Evolutionary conservation across 2,113 vertebrate species (phyloP).

Genomic region (Crotalus viridis): DNA sequence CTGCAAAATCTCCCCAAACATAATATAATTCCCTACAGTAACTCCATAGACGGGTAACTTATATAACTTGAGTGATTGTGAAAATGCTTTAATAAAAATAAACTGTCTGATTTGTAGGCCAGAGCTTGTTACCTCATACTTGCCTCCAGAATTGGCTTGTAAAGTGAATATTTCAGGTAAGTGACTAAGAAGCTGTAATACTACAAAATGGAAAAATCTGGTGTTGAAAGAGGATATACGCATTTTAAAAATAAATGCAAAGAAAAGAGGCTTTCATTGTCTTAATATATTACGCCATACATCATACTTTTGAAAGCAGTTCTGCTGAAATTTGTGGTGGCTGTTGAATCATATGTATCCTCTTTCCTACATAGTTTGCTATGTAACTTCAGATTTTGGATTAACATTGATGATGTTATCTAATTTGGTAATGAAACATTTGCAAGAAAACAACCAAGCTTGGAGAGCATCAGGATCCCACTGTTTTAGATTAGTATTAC

Average conservation of each 20-base stretch:
- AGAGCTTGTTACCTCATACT: slow-evolving; percentile 66
- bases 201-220: not conserved
- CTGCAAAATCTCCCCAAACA: not conserved
- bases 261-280: not conserved
- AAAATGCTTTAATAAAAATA: not conserved
- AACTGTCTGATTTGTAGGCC: slow-evolving; percentile 62
- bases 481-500: not conserved
- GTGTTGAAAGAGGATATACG: not conserved
- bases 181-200: not conserved
- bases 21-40: not conserved
- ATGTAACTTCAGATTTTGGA: not conserved
- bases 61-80: not conserved
- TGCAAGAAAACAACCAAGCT: not conserved
- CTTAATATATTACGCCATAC: not conserved
- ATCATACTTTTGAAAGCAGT: not conserved
- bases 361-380: not conserved
- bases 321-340: not conserved
- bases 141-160: slow-evolving; percentile 71
- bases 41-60: not conserved
- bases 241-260: not conserved
- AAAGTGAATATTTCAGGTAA: slow-evolving; percentile 74
- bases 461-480: not conserved
- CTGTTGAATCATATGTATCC: not conserved
- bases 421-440: not conserved
- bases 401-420: not conserved